Conservation (phyloP, 37 sponge, comb jelly and placozoan species). For the Bolinopsis microptera region DNA sequence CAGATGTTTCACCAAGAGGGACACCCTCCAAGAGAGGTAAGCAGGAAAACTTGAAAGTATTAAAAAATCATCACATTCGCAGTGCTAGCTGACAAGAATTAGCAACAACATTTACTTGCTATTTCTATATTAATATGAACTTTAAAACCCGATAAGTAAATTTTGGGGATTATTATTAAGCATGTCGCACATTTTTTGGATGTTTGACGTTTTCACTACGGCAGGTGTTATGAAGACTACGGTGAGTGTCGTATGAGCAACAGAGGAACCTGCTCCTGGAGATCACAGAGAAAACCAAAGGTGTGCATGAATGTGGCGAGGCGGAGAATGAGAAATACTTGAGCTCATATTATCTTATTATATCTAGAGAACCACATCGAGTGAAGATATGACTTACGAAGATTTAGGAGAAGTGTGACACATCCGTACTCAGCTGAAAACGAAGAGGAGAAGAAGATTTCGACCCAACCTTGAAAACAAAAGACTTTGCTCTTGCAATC, state of each 20-base stretch:
- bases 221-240: constrained; percentile 61
- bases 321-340: background rate
- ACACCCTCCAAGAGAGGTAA: constrained; percentile 55
- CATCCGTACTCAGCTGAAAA: background rate
- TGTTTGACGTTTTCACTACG: too few species aligned
- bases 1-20: constrained; percentile 30
- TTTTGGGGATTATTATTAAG: too few species aligned
- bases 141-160: too few species aligned
- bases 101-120: too few species aligned
- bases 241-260: constrained; percentile 51
- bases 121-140: too few species aligned
- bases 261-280: constrained; percentile 3
- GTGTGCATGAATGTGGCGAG: constrained; percentile 6
- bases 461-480: background rate
- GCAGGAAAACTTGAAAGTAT: background rate
- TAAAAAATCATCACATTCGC: background rate
- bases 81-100: too few species aligned
- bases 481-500: background rate
- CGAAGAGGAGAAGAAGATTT: background rate
- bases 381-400: too few species aligned
- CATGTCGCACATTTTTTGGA: too few species aligned
- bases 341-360: background rate
- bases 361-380: background rate
- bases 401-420: background rate
- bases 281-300: background rate